Percentiles rank a stretch among this genome's conserved stretches.
Conservation (phyloP, 92 coral and sea anemone species). For the Blastomussa wellsi region DNA sequence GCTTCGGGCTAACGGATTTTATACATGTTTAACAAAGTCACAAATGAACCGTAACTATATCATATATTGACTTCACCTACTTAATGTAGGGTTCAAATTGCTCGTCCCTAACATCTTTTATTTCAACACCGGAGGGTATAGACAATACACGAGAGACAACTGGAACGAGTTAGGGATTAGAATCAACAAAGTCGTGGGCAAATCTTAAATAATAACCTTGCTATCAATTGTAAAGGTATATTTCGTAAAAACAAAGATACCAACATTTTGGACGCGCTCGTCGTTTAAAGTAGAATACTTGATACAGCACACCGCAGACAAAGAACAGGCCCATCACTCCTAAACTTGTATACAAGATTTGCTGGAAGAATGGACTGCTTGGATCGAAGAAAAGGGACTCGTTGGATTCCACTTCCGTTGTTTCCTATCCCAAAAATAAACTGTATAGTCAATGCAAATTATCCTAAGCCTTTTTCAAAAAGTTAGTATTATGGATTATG, state of each 20-base stretch:
- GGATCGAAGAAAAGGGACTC: slow-evolving; percentile 31
- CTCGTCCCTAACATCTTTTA: no score
- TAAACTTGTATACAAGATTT: not conserved
- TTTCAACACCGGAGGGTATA: no score
- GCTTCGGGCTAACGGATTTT: no score
- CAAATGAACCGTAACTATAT: no score
- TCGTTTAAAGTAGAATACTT: not conserved
- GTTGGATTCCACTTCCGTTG: not conserved
- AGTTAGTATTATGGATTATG: no score
- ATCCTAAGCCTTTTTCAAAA: not conserved
- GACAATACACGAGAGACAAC: no score
- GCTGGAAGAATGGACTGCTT: slow-evolving; percentile 27
- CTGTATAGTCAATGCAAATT: no score
- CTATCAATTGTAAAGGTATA: not conserved
- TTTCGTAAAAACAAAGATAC: not conserved
- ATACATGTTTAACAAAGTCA: no score
- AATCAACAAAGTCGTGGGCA: not conserved
- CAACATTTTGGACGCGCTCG: not conserved
- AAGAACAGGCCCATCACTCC: not conserved
- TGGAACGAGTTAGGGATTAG: no score
- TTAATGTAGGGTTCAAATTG: no score
- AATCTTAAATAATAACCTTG: not conserved
- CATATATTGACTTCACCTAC: no score
- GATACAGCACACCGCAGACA: slow-evolving; percentile 23
- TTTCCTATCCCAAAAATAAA: not conserved